Conservation (phyloP, 2,797 vertebrate species). For the Notolabrus celidotus region DNA sequence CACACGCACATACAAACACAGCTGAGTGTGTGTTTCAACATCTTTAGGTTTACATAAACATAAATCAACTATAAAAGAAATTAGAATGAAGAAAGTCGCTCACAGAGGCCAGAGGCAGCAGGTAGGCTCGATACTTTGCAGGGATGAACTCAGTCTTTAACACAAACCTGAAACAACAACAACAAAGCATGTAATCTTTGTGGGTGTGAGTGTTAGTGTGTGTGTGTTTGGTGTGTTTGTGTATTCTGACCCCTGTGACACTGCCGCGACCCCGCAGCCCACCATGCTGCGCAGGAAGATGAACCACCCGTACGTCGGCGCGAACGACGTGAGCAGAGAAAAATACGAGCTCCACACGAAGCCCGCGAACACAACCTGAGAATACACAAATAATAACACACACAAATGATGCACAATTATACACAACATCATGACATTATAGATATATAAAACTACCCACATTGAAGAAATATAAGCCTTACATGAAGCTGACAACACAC, state of each 20-base stretch:
- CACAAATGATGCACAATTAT: not conserved
- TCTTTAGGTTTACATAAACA: too few relatives aligned
- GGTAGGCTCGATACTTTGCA: conserved; percentile 87
- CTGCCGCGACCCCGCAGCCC: conserved; percentile 92
- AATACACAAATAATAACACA: too few relatives aligned
- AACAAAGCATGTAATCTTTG: not conserved
- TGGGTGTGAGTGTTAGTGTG: not conserved
- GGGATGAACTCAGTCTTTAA: conserved; percentile 97
- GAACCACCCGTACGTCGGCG: conserved; percentile 94
- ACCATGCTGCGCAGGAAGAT: conserved; percentile 95
- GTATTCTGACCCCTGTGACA: conserved; percentile 89
- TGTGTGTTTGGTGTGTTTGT: conserved; percentile 17
- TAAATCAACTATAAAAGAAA: too few relatives aligned
- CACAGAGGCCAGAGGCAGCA: conserved; percentile 93
- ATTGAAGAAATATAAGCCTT: too few relatives aligned
- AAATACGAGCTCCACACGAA: conserved; percentile 95
- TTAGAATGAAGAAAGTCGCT: conserved; percentile 30
- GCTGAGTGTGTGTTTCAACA: not conserved
- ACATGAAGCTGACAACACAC: too few relatives aligned
- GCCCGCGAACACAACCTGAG: conserved; percentile 90
- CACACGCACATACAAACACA: conserved; percentile 4
- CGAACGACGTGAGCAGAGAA: conserved; percentile 93
- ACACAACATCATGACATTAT: not conserved
- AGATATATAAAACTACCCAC: not conserved
- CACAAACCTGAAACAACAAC: conserved; percentile 85